Percentiles rank a stretch among this genome's conserved stretches.
Conservation (phyloP, 2,797 vertebrate genomes). For the Chiropotes sagulatus region DNA sequence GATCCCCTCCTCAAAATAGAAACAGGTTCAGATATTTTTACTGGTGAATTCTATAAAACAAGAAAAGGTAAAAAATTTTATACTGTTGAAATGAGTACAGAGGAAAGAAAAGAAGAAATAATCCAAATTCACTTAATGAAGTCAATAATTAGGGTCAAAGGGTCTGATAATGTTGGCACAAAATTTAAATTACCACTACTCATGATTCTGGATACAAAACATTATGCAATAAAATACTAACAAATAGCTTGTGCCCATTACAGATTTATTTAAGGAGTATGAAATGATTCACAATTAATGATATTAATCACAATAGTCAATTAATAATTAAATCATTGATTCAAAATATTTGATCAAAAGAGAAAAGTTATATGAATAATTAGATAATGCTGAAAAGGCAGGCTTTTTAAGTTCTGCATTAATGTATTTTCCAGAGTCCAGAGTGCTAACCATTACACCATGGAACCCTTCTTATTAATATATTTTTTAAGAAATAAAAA, state of each 20-base stretch:
- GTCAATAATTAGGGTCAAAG: not conserved
- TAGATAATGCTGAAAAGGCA: not conserved
- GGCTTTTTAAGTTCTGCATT: not conserved
- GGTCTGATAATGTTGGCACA: not conserved
- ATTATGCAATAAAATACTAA: constrained; percentile 5
- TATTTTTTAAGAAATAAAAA: constrained; percentile 17
- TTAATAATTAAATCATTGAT: not conserved
- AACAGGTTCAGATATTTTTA: not conserved
- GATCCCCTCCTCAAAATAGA: not conserved
- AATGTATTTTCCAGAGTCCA: not conserved
- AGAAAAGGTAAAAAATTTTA: not conserved
- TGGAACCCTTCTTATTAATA: not conserved
- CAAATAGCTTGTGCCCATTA: not conserved
- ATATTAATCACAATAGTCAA: not conserved
- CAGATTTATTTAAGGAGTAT: not conserved
- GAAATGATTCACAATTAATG: not conserved
- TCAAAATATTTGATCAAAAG: constrained; percentile 11
- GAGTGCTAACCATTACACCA: not conserved
- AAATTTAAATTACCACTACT: constrained; percentile 1
- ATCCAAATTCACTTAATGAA: not conserved
- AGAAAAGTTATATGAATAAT: not conserved
- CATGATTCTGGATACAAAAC: not conserved
- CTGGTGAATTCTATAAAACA: not conserved
- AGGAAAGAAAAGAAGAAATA: not conserved
- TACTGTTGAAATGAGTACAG: not conserved